Evolutionary conservation across 2,113 vertebrate genomes (phyloP).

Genomic region (Carlito syrichta): DNA sequence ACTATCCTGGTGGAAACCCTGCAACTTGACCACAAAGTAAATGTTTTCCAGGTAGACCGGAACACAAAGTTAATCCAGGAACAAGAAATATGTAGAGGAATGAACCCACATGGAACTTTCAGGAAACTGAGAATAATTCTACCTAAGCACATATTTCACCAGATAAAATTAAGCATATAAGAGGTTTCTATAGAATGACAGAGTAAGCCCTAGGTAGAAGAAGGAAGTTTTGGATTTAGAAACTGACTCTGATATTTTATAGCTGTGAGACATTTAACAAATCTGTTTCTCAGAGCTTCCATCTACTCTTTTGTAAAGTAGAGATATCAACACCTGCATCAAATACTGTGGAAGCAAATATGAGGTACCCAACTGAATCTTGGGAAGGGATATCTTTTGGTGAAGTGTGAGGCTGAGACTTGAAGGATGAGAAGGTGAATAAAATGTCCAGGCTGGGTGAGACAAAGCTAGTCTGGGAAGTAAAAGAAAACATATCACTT

Average conservation of each 20-base stretch:
- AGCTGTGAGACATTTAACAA: neutral
- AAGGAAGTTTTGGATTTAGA: neutral
- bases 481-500: neutral
- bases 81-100: neutral
- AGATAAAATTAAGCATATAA: neutral
- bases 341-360: neutral
- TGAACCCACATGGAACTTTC: neutral
- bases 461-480: neutral
- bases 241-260: neutral
- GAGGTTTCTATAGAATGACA: neutral
- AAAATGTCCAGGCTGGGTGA: neutral
- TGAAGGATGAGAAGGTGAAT: neutral
- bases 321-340: neutral
- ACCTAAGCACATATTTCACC: neutral
- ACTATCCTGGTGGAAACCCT: neutral
- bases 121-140: neutral
- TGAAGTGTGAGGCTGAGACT: neutral
- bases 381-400: neutral
- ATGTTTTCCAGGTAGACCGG: neutral
- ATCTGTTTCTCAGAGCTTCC: neutral
- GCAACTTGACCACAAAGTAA: neutral
- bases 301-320: neutral
- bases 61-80: neutral
- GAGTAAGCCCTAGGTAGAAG: neutral
- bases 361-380: neutral